A percentile compares a stretch with the other conserved stretches of the same genome.
Evolutionary conservation across 1,140 invertebrate species (phyloP).

Genomic region (Ganaspis sp.): DNA sequence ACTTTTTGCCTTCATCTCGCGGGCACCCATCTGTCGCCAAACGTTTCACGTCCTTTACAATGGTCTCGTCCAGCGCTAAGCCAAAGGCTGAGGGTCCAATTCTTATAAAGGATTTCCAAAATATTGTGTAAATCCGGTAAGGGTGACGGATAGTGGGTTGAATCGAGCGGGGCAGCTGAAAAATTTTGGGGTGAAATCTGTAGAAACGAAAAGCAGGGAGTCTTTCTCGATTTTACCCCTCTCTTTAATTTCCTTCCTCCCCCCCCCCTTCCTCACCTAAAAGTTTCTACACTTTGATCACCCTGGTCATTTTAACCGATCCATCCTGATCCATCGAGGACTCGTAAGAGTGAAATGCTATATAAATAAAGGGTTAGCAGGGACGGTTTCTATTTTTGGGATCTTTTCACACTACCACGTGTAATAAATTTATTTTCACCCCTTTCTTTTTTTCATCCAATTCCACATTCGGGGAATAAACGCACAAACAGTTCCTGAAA

Average conservation of each 20-base stretch:
- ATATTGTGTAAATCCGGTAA: constrained; percentile 76
- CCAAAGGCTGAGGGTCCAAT: constrained; percentile 55
- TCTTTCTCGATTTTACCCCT: constrained; percentile 16
- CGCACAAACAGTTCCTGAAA: constrained; percentile 16
- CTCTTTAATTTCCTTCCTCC: neutral
- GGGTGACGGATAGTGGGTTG: constrained; percentile 44
- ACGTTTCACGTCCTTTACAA: constrained; percentile 64
- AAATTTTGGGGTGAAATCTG: constrained; percentile 73
- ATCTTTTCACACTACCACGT: constrained; percentile 42
- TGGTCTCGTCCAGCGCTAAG: constrained; percentile 57
- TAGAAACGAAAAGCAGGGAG: constrained; percentile 55
- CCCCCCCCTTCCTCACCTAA: constrained; percentile 11
- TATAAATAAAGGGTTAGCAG: constrained; percentile 75
- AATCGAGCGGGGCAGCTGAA: constrained; percentile 67
- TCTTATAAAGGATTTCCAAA: constrained; percentile 77
- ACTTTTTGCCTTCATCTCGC: constrained; percentile 49
- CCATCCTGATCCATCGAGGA: constrained; percentile 47
- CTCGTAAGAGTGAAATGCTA: constrained; percentile 55
- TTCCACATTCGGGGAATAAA: constrained; percentile 47
- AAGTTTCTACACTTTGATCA: constrained; percentile 40
- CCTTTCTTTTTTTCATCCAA: constrained; percentile 42
- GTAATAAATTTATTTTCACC: constrained; percentile 48
- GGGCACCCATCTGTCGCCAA: constrained; percentile 70
- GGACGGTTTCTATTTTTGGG: constrained; percentile 54
- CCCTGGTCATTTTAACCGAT: constrained; percentile 56